Conservation (phyloP, 2,797 vertebrate species). For the Pseudochaenichthys georgianus region DNA sequence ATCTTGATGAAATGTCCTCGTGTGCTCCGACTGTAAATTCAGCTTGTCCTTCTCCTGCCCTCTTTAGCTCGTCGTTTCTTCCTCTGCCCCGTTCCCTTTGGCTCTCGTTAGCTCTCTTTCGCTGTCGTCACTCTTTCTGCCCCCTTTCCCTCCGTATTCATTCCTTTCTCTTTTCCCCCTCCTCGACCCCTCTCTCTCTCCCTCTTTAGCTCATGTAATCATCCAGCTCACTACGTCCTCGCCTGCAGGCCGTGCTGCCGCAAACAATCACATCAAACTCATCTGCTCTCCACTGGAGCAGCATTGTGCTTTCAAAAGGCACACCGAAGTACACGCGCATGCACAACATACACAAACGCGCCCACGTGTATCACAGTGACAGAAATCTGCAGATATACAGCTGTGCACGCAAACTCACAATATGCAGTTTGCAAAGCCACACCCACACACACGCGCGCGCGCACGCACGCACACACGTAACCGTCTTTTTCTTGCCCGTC, state of each 20-base stretch:
- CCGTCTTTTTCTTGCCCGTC: background rate
- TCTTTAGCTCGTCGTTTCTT: constrained; percentile 35
- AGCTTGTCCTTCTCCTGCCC: constrained; percentile 47
- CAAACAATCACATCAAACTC: constrained; percentile 82
- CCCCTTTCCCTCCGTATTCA: constrained; percentile 50
- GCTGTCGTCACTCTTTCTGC: constrained; percentile 38
- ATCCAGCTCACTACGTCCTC: constrained; percentile 75
- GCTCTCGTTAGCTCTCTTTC: constrained; percentile 20
- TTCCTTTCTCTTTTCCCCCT: constrained; percentile 66
- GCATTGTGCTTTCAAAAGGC: constrained; percentile 46
- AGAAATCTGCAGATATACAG: constrained; percentile 30
- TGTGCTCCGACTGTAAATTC: constrained; percentile 44
- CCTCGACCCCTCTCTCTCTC: constrained; percentile 14
- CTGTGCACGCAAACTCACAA: constrained; percentile 1
- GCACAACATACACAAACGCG: background rate
- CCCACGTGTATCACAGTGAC: background rate
- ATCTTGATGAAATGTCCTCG: constrained; percentile 50
- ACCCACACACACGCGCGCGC: constrained; percentile 22
- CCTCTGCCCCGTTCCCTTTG: constrained; percentile 17
- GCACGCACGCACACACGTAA: background rate
- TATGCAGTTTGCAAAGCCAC: background rate
- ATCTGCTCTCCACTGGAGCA: constrained; percentile 72
- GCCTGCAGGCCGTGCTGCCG: constrained; percentile 79
- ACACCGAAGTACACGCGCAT: constrained; percentile 1
- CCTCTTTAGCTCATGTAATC: constrained; percentile 84